These are phyloP conservation scores for Plebejus melissa DNA, from an alignment of 2,888 invertebrate species.

Conservation along the genomic window DNA sequence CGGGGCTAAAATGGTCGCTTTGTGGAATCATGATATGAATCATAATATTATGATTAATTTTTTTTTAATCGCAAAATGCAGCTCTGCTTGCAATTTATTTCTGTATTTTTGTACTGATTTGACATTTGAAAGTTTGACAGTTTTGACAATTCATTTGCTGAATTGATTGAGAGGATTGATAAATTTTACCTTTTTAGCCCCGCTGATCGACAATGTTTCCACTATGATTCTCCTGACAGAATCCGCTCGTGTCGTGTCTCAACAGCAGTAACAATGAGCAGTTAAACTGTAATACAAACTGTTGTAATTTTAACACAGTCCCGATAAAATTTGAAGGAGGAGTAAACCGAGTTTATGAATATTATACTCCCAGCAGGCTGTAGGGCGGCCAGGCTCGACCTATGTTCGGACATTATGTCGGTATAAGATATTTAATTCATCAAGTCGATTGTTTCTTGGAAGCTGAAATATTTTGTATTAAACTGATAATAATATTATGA, in stretches of 20 bases:
- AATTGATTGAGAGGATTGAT: too few relatives aligned
- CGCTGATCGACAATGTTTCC: neutral
- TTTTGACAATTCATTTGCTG: too few relatives aligned
- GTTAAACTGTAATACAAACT: constrained; percentile 4
- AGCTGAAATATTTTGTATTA: neutral
- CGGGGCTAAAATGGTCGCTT: too few relatives aligned
- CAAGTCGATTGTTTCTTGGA: neutral
- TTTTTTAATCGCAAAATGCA: too few relatives aligned
- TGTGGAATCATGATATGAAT: too few relatives aligned
- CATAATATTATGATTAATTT: too few relatives aligned
- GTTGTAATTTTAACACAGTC: constrained; percentile 10
- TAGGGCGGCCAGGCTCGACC: neutral
- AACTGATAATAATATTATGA: neutral
- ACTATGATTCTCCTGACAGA: neutral
- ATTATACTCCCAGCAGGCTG: constrained; percentile 4
- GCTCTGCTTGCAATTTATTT: too few relatives aligned
- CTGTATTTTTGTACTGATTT: too few relatives aligned
- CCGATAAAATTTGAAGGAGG: constrained; percentile 2
- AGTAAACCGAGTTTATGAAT: constrained; percentile 19
- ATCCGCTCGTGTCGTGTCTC: neutral
- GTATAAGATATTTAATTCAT: neutral
- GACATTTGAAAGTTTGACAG: too few relatives aligned
- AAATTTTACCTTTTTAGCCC: too few relatives aligned
- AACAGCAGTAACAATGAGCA: neutral
- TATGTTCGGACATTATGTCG: neutral